Percentiles rank a stretch among this genome's conserved stretches.
Evolutionary conservation across 2,113 vertebrate genomes (phyloP).

Genomic region (Orycteropus afer): DNA sequence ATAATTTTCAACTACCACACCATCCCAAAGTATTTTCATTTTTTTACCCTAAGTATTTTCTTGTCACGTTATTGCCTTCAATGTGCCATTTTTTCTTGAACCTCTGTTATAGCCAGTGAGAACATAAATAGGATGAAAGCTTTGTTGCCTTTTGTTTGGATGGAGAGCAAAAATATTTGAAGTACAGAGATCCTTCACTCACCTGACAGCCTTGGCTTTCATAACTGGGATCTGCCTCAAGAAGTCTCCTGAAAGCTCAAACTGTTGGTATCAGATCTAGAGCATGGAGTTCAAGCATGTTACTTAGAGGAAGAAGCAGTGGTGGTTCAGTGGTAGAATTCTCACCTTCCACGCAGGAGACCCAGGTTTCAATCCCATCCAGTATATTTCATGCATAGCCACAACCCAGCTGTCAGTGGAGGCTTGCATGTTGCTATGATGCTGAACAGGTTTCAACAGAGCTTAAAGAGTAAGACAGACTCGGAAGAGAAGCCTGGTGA

Average conservation of each 20-base stretch:
- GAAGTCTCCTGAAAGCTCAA: neutral
- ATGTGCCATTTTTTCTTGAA: neutral
- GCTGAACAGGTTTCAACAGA: no score
- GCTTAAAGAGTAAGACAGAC: neutral
- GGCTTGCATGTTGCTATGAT: no score
- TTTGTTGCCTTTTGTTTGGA: neutral
- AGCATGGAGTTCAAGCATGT: neutral
- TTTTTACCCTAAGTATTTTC: neutral
- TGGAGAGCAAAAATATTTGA: neutral
- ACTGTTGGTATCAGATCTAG: neutral
- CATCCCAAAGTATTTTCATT: neutral
- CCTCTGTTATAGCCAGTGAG: neutral
- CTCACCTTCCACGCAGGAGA: neutral
- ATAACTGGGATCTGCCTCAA: neutral
- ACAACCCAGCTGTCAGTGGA: neutral
- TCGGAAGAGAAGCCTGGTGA: neutral
- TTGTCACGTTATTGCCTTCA: neutral
- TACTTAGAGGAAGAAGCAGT: no score
- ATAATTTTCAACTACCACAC: no score
- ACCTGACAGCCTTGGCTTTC: neutral
- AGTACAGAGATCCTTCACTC: neutral
- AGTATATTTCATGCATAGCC: no score
- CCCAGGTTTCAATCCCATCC: neutral
- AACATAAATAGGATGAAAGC: neutral
- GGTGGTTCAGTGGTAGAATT: no score